Percentiles rank a stretch among this genome's conserved stretches.
These are phyloP conservation scores for Ophion obscuratus DNA, from an alignment of 2,888 invertebrate genomes.

Conservation along the genomic window DNA sequence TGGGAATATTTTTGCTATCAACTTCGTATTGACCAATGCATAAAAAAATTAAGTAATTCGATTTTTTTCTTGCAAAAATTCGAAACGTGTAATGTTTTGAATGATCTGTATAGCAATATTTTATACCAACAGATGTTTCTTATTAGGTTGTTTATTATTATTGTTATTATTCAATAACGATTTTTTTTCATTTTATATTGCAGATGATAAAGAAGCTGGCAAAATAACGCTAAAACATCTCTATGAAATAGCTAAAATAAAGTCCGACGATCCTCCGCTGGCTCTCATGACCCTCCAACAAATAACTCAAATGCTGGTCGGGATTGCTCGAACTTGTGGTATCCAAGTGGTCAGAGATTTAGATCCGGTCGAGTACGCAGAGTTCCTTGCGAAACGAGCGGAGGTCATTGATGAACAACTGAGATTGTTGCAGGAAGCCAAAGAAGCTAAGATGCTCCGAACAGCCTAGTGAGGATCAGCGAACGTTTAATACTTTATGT, in stretches of 20 bases:
- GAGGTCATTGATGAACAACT: constrained; percentile 89
- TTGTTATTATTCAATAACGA: background rate
- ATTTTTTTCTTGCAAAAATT: background rate
- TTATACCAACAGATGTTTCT: background rate
- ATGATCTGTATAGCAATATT: background rate
- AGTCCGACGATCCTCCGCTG: constrained; percentile 92
- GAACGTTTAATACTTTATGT: constrained; percentile 39
- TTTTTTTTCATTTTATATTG: constrained; percentile 59
- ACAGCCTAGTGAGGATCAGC: constrained; percentile 85
- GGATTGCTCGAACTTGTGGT: constrained; percentile 92
- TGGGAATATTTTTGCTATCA: background rate
- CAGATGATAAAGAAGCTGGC: constrained; percentile 92
- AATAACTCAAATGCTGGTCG: constrained; percentile 92
- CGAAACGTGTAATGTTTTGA: background rate
- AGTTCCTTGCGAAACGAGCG: constrained; percentile 92
- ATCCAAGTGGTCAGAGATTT: constrained; percentile 93
- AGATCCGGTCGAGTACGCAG: constrained; percentile 91
- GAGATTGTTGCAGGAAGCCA: constrained; percentile 91
- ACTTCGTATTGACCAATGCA: background rate
- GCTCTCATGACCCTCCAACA: constrained; percentile 88
- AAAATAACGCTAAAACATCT: constrained; percentile 97
- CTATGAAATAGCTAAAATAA: constrained; percentile 99
- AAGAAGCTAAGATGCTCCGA: constrained; percentile 96
- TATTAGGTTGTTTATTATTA: background rate
- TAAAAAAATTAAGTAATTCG: background rate